Evolutionary conservation across 2,797 vertebrate species (phyloP).

Genomic region (Periparus ater): DNA sequence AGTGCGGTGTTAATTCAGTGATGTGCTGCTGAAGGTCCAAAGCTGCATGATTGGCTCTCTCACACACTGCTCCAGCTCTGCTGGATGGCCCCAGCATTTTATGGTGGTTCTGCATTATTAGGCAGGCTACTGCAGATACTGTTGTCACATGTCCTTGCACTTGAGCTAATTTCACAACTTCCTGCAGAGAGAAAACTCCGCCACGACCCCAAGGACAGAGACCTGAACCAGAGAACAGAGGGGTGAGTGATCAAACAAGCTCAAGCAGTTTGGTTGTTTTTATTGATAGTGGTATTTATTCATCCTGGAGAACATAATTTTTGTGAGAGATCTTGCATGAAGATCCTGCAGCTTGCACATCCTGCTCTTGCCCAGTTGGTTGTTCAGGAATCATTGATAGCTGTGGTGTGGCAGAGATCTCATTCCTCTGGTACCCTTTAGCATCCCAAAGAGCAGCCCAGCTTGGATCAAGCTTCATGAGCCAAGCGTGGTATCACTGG

Average conservation of each 20-base stretch:
- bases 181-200: conserved; percentile 92
- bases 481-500: background rate
- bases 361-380: background rate
- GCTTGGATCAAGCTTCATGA: background rate
- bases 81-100: background rate
- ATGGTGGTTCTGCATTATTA: background rate
- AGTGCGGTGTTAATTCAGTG: background rate
- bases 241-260: conserved; percentile 79
- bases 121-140: background rate
- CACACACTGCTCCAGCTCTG: background rate
- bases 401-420: background rate
- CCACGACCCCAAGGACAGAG: conserved; percentile 97
- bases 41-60: background rate
- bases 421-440: background rate
- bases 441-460: background rate
- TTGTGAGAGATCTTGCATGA: background rate
- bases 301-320: background rate
- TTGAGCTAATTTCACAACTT: conserved; percentile 36
- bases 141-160: background rate
- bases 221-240: conserved; percentile 97
- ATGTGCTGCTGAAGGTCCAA: background rate
- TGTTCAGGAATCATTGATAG: background rate
- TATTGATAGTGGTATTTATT: background rate
- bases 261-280: background rate
- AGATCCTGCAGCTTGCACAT: background rate